Conservation (phyloP, 2,113 vertebrate genomes). For the Brienomyrus longianalis region DNA sequence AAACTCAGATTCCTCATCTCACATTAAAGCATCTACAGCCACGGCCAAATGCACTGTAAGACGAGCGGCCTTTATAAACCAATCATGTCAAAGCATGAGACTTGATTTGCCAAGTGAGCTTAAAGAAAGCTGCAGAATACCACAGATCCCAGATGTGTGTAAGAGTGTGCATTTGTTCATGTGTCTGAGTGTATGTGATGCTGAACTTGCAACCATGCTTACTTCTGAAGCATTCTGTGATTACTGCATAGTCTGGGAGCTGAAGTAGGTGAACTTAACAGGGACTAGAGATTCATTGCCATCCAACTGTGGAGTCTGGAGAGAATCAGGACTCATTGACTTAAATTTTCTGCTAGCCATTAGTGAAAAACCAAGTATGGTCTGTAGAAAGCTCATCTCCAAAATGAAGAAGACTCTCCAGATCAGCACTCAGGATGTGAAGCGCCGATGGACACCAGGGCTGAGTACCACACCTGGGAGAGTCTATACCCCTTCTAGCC, state of each 20-base stretch:
- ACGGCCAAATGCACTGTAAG: neutral
- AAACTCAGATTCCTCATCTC: constrained; percentile 18
- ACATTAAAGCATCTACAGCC: constrained; percentile 15
- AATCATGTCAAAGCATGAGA: neutral
- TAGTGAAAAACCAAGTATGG: neutral
- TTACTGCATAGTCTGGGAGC: neutral
- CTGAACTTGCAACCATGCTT: neutral
- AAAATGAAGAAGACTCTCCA: neutral
- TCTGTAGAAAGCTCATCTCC: neutral
- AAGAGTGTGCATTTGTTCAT: neutral
- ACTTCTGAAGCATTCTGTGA: neutral
- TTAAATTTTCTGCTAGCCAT: constrained; percentile 12
- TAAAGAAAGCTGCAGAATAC: constrained; percentile 18
- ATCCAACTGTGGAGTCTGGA: neutral
- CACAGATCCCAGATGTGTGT: neutral
- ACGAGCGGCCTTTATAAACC: neutral
- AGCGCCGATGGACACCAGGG: neutral
- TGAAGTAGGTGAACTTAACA: neutral
- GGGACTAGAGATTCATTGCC: neutral
- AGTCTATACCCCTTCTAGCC: neutral
- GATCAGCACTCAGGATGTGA: neutral
- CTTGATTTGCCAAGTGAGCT: constrained; percentile 37
- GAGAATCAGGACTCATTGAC: neutral
- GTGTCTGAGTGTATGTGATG: neutral
- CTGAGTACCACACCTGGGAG: neutral